A percentile compares a stretch with the other conserved stretches of the same genome.
Conservation (phyloP, 2,888 invertebrate genomes). For the Drosophila cognata region DNA sequence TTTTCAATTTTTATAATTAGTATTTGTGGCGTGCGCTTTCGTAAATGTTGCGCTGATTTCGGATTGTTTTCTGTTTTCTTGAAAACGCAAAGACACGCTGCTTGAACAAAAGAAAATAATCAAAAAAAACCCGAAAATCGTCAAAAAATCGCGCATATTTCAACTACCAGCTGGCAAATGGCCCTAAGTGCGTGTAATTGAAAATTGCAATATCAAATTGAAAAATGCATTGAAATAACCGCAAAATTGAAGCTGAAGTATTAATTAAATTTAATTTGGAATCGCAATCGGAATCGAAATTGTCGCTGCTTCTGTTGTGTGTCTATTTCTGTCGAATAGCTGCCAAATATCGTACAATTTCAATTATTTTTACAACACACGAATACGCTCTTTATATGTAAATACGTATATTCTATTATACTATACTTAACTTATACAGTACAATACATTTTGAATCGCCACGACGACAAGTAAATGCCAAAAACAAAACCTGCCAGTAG, state of each 20-base stretch:
- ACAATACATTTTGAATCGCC: constrained; percentile 41
- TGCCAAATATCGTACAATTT: constrained; percentile 79
- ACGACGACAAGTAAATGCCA: constrained; percentile 49
- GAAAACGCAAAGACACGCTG: constrained; percentile 35
- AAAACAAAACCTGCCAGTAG: constrained; percentile 36
- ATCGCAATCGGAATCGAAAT: constrained; percentile 39
- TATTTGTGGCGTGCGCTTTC: constrained; percentile 82
- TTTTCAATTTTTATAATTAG: constrained; percentile 81
- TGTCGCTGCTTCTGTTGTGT: constrained; percentile 66
- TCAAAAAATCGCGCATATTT: constrained; percentile 29
- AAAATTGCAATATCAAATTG: constrained; percentile 13
- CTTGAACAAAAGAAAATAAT: neutral
- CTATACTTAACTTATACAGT: constrained; percentile 56
- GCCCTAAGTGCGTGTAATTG: constrained; percentile 69
- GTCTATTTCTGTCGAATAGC: constrained; percentile 81
- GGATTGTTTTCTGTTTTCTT: constrained; percentile 54
- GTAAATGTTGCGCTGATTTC: constrained; percentile 80
- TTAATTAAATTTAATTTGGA: constrained; percentile 27
- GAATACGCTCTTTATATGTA: constrained; percentile 64
- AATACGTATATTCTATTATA: constrained; percentile 45
- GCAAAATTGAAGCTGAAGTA: constrained; percentile 25
- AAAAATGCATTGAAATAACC: constrained; percentile 30
- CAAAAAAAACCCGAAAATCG: constrained; percentile 17
- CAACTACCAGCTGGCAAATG: constrained; percentile 44
- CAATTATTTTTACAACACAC: constrained; percentile 78